Conservation (phyloP, 2,797 vertebrate genomes). For the Rhynchonycteris naso region DNA sequence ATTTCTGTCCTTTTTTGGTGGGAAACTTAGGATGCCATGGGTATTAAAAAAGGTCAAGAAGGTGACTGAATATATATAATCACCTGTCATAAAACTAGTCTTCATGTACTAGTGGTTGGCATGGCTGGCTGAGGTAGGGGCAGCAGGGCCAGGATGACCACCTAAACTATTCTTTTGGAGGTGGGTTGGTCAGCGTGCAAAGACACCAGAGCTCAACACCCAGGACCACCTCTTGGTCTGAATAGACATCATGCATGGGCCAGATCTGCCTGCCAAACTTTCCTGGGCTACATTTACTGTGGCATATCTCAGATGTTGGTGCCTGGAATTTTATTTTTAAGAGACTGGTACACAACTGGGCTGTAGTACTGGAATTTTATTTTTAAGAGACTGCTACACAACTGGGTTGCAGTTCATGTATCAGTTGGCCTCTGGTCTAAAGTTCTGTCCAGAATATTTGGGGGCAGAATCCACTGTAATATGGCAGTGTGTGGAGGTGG, state of each 20-base stretch:
- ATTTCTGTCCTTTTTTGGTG: neutral
- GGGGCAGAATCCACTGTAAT: constrained; percentile 15
- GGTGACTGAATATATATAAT: neutral
- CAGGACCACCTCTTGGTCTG: neutral
- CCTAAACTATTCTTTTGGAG: neutral
- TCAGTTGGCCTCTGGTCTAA: neutral
- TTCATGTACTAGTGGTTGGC: neutral
- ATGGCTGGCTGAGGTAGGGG: neutral
- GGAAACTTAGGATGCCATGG: neutral
- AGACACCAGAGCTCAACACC: neutral
- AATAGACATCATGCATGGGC: neutral
- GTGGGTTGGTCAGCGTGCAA: neutral
- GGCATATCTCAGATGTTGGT: neutral
- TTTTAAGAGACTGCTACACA: constrained; percentile 23
- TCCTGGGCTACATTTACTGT: neutral
- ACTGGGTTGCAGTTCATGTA: neutral
- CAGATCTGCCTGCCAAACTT: neutral
- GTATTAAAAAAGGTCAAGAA: neutral
- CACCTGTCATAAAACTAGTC: neutral
- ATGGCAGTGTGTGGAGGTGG: neutral
- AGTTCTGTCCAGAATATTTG: neutral
- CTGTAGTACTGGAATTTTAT: neutral
- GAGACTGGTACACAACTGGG: neutral
- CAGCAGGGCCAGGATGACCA: neutral
- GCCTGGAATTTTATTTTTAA: constrained; percentile 45